Evolutionary conservation across 2,888 invertebrate species (phyloP), one percentile per base, ranked within the genome.

Genomic region (Caenorhabditis macrosperma): DNA sequence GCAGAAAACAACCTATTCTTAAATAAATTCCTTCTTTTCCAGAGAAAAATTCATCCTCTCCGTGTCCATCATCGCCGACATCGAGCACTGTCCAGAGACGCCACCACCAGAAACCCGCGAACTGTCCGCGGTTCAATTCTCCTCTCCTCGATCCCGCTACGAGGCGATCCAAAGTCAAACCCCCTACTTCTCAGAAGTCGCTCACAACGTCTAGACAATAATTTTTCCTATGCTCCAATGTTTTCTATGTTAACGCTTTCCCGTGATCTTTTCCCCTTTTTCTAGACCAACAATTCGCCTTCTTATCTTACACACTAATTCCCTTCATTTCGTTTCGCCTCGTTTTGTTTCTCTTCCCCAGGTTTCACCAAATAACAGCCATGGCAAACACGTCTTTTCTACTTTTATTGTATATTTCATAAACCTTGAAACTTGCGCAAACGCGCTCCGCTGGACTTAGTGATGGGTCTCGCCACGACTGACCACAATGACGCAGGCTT

Each of bases 11-110:
- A 9, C 38, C 9, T 15, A 38, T 12, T 12, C 38, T 15, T 6
- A 38, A 12, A 12, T 15, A 38, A 38, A 15, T 15, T 38, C 12
- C n/a, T 6, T 15, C 9, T 5, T 54, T 85, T 88, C 41, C 83
- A 95, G 96, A 86, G 94, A 94, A 41, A 94, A 95, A 91, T 94
- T 96, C 89, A 94, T 97, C 78, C 93, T 97, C 74, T 86, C 86
- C 24, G 90, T 90, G n/a, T 85, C 83, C 33, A 89, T 90, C 75
- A 89, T 91, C 87, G 87, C 91, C 59, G 91, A 91, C 67, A 89
- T 91, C 68, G 91, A 90, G 71, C 87, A 89, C 67, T 88, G 90
- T 35, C 90, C 90, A 7, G 86, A 89, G 55, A 91, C 90, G 3
- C 90, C 90, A 22, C 87, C 87, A 9, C 88, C 90, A 63, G 83